phyloP scores from a whole-genome alignment of 2,888 invertebrate genomes.

The Carpatolechia fugitivella region DNA sequence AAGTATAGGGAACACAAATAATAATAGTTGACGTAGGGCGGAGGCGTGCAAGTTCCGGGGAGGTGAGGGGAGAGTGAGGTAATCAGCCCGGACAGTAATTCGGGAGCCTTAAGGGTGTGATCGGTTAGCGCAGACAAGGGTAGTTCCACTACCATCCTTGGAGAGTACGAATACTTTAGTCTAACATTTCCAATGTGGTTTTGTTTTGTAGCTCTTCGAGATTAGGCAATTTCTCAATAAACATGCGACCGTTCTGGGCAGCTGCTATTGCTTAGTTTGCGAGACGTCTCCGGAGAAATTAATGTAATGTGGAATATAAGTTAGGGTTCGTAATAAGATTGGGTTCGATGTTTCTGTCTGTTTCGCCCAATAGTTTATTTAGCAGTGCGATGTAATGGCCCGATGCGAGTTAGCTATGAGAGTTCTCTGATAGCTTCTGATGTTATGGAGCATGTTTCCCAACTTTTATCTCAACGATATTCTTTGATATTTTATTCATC shows the following conservation, averaged over 20 bases:
- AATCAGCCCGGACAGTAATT: conserved; percentile 77
- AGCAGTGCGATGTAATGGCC: conserved; percentile 40
- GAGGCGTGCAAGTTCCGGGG: conserved; percentile 30
- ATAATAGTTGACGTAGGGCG: conserved; percentile 72
- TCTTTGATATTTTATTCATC: neutral
- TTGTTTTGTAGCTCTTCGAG: conserved; percentile 77
- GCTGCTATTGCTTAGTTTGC: conserved; percentile 69
- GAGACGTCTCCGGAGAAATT: conserved; percentile 75
- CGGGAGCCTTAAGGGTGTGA: conserved; percentile 77
- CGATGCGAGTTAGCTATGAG: conserved; percentile 29
- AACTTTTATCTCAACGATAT: conserved; percentile 1
- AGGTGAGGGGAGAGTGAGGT: conserved; percentile 50
- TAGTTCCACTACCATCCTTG: conserved; percentile 69
- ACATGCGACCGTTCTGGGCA: conserved; percentile 66
- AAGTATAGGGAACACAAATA: conserved; percentile 73
- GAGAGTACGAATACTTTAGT: conserved; percentile 77
- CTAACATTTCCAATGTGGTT: conserved; percentile 76
- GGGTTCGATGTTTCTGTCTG: conserved; percentile 62
- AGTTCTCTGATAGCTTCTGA: conserved; percentile 21
- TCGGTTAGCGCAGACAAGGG: conserved; percentile 76
- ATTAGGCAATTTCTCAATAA: conserved; percentile 77
- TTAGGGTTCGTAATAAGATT: conserved; percentile 62
- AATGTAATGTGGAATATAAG: conserved; percentile 71
- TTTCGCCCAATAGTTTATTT: conserved; percentile 56
- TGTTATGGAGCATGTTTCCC: conserved; percentile 5